Conservation (phyloP, 2,113 vertebrate genomes). For the Sylvietta virens region DNA sequence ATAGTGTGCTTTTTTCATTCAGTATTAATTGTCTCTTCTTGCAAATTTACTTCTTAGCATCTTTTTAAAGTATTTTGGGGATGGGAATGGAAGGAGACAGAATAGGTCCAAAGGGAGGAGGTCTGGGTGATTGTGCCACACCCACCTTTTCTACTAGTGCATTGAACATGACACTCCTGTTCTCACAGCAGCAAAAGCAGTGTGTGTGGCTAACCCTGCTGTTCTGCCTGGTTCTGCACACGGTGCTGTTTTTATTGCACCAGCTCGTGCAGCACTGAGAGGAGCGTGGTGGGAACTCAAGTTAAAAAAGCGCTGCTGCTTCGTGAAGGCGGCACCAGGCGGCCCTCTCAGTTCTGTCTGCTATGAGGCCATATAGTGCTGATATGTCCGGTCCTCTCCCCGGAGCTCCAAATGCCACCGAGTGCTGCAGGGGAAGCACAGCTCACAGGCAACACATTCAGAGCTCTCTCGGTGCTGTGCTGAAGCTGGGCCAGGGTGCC, state of each 20-base stretch:
- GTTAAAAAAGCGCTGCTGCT: not conserved
- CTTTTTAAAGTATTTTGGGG: not conserved
- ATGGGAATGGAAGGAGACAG: not conserved
- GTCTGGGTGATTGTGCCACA: not conserved
- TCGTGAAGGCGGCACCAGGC: rapidly evolving
- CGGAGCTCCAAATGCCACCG: rapidly evolving
- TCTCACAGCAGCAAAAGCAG: not conserved
- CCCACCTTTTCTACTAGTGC: not conserved
- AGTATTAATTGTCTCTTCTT: not conserved
- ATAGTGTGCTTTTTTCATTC: not conserved
- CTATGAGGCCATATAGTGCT: not conserved
- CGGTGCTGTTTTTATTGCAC: not conserved
- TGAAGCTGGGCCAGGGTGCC: not conserved
- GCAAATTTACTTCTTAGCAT: not conserved
- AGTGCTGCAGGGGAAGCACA: not conserved
- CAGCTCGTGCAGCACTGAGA: not conserved
- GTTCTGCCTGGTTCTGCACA: not conserved
- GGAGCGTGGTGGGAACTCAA: not conserved
- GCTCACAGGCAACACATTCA: not conserved
- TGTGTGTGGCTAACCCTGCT: not conserved
- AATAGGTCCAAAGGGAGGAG: not conserved
- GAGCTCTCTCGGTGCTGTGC: rapidly evolving
- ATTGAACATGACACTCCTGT: not conserved
- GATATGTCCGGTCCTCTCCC: not conserved
- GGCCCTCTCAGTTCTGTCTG: not conserved